Base-by-base conservation (phyloP, 2,113 vertebrate genomes). In the Lota lota region DNA sequence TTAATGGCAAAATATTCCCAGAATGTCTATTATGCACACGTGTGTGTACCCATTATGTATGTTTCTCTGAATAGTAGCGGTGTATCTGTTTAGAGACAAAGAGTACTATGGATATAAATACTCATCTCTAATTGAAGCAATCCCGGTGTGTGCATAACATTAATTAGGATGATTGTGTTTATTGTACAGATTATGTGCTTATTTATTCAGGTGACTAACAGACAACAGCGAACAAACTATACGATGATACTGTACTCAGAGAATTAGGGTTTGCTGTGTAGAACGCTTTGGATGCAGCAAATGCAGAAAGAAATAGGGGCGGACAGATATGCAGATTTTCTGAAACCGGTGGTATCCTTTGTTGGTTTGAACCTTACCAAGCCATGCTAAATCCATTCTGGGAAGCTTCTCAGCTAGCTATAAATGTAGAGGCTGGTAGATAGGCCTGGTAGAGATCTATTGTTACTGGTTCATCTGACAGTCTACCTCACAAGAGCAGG, bases 141-240 rank as follows among this genome's bases (percentile, higher is more conserved):
- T 88, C 84, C 77, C 78, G 68, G 62, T 87, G 82, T 86, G 79
- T 84, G 85, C 77, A 76, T 76, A 85, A 73, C 77, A 80, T 81
- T 88, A 90, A 91, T 92, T 91, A 90, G 77, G 76, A 76, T 80
- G 75, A 83, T 82, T 68, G 61, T 89, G 88, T 91, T 90, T 90
- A 87, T 87, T 83, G 80, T 88, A 79, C 86, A 90, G 88, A 89
- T 90, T 91, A 88, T 67, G 74, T 74, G 77, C 83, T 87, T 82
- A 82, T 85, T 87, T 84, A 68, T 81, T 87, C 79, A 86, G 79
- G 84, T 85, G 83, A 81, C 72, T 79, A 79, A 78, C 70, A 78
- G 73, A 72, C 64, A 84, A 87, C 83, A 88, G 72, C 77, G 54
- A 79, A 72, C 68, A 75, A 78, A 65, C 61, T 72, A 28, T 28